Percentiles rank a stretch among this genome's conserved stretches.
Evolutionary conservation across 2,888 invertebrate genomes (phyloP).

Genomic region (Phaedon cochleariae): DNA sequence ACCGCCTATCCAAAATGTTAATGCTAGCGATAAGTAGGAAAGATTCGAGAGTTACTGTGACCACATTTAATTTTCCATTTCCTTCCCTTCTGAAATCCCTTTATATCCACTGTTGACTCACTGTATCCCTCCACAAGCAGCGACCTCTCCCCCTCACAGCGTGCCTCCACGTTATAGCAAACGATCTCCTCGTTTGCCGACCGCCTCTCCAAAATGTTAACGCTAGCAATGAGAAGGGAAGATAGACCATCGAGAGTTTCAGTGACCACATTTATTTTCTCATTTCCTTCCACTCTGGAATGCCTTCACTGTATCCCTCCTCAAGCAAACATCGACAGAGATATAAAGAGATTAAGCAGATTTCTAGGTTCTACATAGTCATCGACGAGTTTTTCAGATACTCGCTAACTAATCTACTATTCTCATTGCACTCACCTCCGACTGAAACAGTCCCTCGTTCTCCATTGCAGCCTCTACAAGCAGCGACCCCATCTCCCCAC

Average conservation of each 20-base stretch:
- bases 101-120: too few relatives aligned
- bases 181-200: slow-evolving; percentile 45
- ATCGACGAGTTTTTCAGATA: too few relatives aligned
- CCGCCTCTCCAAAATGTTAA: slow-evolving; percentile 58
- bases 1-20: slow-evolving; percentile 57
- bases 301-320: too few relatives aligned
- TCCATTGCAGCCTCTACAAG: background rate
- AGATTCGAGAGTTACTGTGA: too few relatives aligned
- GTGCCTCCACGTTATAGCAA: slow-evolving; percentile 62
- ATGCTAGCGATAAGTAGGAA: slow-evolving; percentile 75
- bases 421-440: slow-evolving; percentile 1
- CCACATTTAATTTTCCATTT: too few relatives aligned
- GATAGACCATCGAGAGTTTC: slow-evolving; percentile 57
- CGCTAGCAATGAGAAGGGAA: slow-evolving; percentile 74
- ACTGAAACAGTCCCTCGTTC: background rate
- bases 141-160: background rate
- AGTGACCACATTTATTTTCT: slow-evolving; percentile 53
- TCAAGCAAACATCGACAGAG: too few relatives aligned
- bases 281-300: too few relatives aligned
- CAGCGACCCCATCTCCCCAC: background rate
- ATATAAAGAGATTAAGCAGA: too few relatives aligned
- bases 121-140: too few relatives aligned
- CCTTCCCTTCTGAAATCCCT: too few relatives aligned
- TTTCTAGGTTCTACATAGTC: too few relatives aligned
- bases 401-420: too few relatives aligned